phyloP scores from a whole-genome alignment of 2,888 invertebrate species.

The Odontomyia ornata region DNA sequence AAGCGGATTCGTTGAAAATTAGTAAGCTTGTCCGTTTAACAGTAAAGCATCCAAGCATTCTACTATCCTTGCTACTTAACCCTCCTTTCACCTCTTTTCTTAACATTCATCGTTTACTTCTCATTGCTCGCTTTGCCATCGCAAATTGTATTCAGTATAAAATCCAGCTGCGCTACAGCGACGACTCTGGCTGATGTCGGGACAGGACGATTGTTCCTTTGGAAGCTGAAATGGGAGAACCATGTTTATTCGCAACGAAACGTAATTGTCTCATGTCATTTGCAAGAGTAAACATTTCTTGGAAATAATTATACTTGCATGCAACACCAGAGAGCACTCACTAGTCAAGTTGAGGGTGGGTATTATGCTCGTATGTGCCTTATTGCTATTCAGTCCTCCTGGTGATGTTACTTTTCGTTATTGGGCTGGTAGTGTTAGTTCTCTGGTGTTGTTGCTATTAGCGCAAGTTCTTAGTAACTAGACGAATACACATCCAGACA shows the following conservation, averaged over 20 bases:
- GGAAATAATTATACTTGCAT: slow-evolving; percentile 4
- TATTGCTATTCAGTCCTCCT: background rate
- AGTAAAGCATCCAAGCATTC: background rate
- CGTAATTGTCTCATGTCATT: slow-evolving; percentile 35
- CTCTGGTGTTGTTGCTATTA: background rate
- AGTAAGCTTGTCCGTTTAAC: background rate
- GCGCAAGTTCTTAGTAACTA: background rate
- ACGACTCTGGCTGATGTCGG: too few species aligned
- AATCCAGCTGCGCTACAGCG: too few species aligned
- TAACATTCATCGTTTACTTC: background rate
- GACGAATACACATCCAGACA: background rate
- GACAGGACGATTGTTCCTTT: background rate
- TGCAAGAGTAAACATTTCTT: slow-evolving; percentile 24
- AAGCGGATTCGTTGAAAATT: background rate
- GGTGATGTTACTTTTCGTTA: background rate
- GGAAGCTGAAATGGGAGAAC: slow-evolving; percentile 16
- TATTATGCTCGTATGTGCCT: background rate
- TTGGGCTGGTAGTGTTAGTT: background rate
- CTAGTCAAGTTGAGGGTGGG: background rate
- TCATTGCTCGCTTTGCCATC: background rate
- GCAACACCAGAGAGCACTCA: background rate
- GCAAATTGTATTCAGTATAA: too few species aligned
- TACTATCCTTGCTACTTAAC: background rate
- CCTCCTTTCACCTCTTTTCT: background rate
- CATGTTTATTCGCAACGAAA: slow-evolving; percentile 9